Evolutionary conservation across 2,797 vertebrate species (phyloP), one percentile per base, ranked within the genome.

Genomic region (Coilia nasus): DNA sequence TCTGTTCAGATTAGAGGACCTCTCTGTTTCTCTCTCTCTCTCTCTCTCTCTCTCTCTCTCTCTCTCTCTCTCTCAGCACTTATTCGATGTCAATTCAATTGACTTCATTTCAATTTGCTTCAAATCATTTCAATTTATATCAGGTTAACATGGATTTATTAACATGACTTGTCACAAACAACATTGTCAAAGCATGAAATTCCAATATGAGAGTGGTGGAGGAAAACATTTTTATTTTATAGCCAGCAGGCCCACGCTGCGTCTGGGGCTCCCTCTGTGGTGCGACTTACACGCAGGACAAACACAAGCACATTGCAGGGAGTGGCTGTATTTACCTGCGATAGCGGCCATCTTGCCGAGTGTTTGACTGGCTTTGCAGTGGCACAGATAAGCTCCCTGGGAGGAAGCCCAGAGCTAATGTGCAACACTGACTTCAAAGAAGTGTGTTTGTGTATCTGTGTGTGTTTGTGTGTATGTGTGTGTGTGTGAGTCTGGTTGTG

Each of bases 401-500:
- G 25, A 67, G 25, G 64, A 71, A 71, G 28, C 31, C 25, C 25
- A 31, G 28, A 28, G 28, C 12, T 71, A 1, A 71, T 31, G 28
- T 15, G 64, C 6, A 28, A 64, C 23, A 64, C 23, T 64, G 62
- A 25, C 62, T 28, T 64, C 62, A 64, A 71, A 71, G 64, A 14
- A 54, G 1, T 54, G 50, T 54, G 25, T 21, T 12, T 6, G 23
- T 59, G 25, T 82, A 6, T 59, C 1, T 31, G 46, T 57, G n/a
- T 7, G 57, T 64, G 41, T 54, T 62, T 64, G 54, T 62, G 28
- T 81, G 10, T 80, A 60, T 84, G 78, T 14, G 41, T 85, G 81
- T 83, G 54, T 85, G 17, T 67, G 44, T 81, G 71, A 25, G 54
- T 83, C 67, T 82, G 19, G 86, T 60, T 35, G 83, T 85, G 83